phyloP scores from a whole-genome alignment of 2,888 invertebrate genomes.

The Aradus depressus region DNA sequence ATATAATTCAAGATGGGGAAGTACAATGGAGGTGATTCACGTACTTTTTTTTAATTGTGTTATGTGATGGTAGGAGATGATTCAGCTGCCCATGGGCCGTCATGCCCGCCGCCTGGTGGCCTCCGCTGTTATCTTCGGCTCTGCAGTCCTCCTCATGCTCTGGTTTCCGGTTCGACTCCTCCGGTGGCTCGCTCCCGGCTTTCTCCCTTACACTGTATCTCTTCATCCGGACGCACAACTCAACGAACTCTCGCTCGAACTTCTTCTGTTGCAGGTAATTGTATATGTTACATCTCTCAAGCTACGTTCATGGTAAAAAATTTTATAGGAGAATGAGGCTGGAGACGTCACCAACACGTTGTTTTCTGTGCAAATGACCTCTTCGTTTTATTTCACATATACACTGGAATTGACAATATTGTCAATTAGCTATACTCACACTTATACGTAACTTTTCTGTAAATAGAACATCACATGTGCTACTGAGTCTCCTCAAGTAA shows the following conservation, averaged over 20 bases:
- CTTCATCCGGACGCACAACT: slow-evolving; percentile 72
- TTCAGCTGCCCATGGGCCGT: slow-evolving; percentile 83
- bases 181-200: slow-evolving; percentile 66
- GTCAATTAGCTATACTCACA: too few relatives aligned
- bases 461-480: too few relatives aligned
- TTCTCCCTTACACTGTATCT: slow-evolving; percentile 89
- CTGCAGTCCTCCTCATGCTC: slow-evolving; percentile 87
- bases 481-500: too few relatives aligned
- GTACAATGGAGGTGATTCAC: too few relatives aligned
- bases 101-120: slow-evolving; percentile 84
- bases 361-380: too few relatives aligned
- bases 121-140: slow-evolving; percentile 91
- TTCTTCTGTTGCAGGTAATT: slow-evolving; percentile 52
- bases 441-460: too few relatives aligned
- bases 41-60: background rate
- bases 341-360: too few relatives aligned
- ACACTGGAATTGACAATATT: too few relatives aligned
- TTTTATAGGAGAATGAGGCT: too few relatives aligned
- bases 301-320: too few relatives aligned
- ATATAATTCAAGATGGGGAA: too few relatives aligned
- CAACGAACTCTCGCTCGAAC: slow-evolving; percentile 86
- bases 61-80: slow-evolving; percentile 67
- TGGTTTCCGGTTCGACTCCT: slow-evolving; percentile 89
- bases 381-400: too few relatives aligned
- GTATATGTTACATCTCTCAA: background rate